Evolutionary conservation across 2,888 invertebrate genomes (phyloP).

Genomic region (Orthosia gracilis): DNA sequence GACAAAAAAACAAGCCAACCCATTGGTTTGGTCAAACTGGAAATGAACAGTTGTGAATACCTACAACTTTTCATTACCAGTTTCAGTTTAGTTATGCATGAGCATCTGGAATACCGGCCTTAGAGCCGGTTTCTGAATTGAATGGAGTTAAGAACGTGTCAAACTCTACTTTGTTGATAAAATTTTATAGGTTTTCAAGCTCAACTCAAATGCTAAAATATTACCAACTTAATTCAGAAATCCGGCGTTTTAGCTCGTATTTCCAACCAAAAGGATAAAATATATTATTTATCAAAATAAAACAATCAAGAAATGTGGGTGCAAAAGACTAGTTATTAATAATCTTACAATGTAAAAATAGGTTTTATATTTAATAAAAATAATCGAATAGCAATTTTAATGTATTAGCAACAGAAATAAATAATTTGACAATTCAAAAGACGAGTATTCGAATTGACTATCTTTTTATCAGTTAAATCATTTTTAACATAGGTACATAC

Average conservation of each 20-base stretch:
- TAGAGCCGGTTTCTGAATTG: too few species aligned
- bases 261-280: slow-evolving; percentile 16
- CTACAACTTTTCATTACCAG: too few species aligned
- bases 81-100: too few species aligned
- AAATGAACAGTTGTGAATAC: too few species aligned
- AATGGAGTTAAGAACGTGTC: too few species aligned
- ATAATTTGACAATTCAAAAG: slow-evolving; percentile 69
- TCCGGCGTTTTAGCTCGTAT: background rate
- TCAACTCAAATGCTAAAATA: too few species aligned
- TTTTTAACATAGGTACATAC: slow-evolving; percentile 13
- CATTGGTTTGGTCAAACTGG: too few species aligned
- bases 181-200: too few species aligned
- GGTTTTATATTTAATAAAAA: slow-evolving; percentile 24
- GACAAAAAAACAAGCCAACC: too few species aligned
- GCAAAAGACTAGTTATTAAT: slow-evolving; percentile 58
- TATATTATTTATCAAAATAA: slow-evolving; percentile 34
- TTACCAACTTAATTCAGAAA: too few species aligned
- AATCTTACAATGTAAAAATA: slow-evolving; percentile 40
- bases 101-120: too few species aligned
- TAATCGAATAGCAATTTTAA: slow-evolving; percentile 20
- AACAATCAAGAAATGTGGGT: slow-evolving; percentile 35
- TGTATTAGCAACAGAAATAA: slow-evolving; percentile 38
- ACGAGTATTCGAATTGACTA: slow-evolving; percentile 71
- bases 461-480: slow-evolving; percentile 34
- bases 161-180: too few species aligned